These are phyloP conservation scores for Dinocampus coccinellae DNA, from an alignment of 2,888 invertebrate species.

Conservation along the genomic window DNA sequence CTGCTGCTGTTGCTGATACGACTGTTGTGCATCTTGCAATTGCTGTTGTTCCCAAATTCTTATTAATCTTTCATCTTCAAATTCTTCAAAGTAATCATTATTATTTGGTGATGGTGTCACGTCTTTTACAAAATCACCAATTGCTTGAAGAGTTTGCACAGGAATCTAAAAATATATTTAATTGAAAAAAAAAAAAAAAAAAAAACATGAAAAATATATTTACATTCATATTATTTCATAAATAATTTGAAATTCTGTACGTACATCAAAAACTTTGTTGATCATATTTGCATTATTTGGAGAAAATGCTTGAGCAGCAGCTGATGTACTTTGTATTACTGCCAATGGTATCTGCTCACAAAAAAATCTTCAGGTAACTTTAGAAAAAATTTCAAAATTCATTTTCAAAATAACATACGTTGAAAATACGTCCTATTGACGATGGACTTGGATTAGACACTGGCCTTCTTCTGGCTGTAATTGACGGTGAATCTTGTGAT, in stretches of 20 bases:
- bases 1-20: conserved; percentile 33
- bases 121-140: conserved; percentile 56
- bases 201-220: background rate
- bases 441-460: background rate
- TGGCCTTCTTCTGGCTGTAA: background rate
- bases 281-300: conserved; percentile 56
- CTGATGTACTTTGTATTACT: conserved; percentile 58
- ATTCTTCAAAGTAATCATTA: conserved; percentile 43
- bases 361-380: no score
- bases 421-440: conserved; percentile 25
- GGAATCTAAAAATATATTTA: conserved; percentile 56
- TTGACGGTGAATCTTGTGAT: background rate
- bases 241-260: background rate
- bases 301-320: conserved; percentile 55
- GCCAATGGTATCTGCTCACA: conserved; percentile 64
- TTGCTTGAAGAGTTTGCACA: conserved; percentile 59
- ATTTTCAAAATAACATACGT: no score
- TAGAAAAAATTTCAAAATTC: no score
- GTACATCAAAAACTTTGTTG: conserved; percentile 58
- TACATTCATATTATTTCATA: background rate
- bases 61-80: conserved; percentile 44
- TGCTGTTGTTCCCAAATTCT: conserved; percentile 34
- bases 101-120: conserved; percentile 43
- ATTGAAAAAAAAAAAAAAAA: background rate
- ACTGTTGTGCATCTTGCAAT: conserved; percentile 30